phyloP scores from a whole-genome alignment of 1,140 invertebrate genomes.

The Drosophila ambigua region DNA sequence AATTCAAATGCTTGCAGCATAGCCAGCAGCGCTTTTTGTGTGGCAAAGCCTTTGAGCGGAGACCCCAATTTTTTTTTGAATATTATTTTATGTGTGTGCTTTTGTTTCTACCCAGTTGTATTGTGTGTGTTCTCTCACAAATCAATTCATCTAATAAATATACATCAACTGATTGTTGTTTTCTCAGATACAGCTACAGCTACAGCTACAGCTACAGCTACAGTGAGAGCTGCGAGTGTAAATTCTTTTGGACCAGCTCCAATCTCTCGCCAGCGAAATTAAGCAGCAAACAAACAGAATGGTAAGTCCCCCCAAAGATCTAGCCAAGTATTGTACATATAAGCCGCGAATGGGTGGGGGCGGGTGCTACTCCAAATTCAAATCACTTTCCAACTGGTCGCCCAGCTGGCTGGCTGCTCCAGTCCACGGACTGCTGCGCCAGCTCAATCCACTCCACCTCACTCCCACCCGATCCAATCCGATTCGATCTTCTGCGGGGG shows the following conservation, averaged over 20 bases:
- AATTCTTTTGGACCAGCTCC: constrained; percentile 8
- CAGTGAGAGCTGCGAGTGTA: too few species aligned
- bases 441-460: neutral
- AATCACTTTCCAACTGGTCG: constrained; percentile 58
- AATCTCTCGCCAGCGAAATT: constrained; percentile 7
- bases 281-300: constrained; percentile 38
- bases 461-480: neutral
- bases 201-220: too few species aligned
- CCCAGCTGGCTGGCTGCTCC: constrained; percentile 34
- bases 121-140: neutral
- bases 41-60: too few species aligned
- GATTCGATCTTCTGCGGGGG: constrained; percentile 48
- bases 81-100: neutral
- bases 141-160: constrained; percentile 1
- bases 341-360: neutral
- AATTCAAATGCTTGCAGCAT: too few species aligned
- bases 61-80: neutral
- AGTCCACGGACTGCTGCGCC: neutral
- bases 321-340: constrained; percentile 2
- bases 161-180: constrained; percentile 3
- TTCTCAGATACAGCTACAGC: neutral
- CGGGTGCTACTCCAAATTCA: constrained; percentile 8
- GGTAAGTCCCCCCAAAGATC: constrained; percentile 54
- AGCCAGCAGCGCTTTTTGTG: too few species aligned
- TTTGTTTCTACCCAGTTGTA: neutral